phyloP scores from a whole-genome alignment of 2,888 invertebrate genomes.

The Eueremaeus valkanovi region DNA sequence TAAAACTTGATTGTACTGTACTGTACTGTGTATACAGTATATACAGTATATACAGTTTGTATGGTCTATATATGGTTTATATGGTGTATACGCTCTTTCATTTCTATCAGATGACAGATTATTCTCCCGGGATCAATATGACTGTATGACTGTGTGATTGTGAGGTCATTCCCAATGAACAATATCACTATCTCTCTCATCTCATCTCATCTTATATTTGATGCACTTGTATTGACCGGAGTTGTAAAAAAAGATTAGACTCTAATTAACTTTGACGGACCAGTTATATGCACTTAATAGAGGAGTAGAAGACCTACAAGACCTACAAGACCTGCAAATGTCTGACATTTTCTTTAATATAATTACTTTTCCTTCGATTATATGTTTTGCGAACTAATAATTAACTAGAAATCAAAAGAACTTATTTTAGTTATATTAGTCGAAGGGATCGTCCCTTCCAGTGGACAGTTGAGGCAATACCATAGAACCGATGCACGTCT shows the following conservation, averaged over 20 bases:
- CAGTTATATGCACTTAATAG: background rate
- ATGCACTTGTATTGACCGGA: constrained; percentile 20
- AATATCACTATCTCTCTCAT: constrained; percentile 17
- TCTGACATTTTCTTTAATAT: constrained; percentile 19
- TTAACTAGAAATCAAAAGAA: constrained; percentile 18
- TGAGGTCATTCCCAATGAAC: background rate
- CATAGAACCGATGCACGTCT: too few relatives aligned
- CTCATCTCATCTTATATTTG: constrained; percentile 23
- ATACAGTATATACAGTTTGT: too few relatives aligned
- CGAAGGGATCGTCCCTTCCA: too few relatives aligned
- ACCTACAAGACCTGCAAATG: background rate
- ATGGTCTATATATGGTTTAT: too few relatives aligned
- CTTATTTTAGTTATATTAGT: constrained; percentile 11
- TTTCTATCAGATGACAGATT: constrained; percentile 24
- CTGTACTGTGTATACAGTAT: too few relatives aligned
- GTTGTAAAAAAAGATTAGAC: constrained; percentile 19
- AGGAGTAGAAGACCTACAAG: background rate
- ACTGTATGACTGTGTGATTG: too few relatives aligned
- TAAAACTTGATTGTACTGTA: constrained; percentile 26
- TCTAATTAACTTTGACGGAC: constrained; percentile 20
- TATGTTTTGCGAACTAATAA: constrained; percentile 18
- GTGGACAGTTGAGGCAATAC: too few relatives aligned
- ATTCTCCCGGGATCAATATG: constrained; percentile 19
- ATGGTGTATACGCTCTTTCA: background rate
- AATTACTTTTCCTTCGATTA: constrained; percentile 15